phyloP scores from a whole-genome alignment of 2,888 invertebrate species.

The Coenonympha arcania region DNA sequence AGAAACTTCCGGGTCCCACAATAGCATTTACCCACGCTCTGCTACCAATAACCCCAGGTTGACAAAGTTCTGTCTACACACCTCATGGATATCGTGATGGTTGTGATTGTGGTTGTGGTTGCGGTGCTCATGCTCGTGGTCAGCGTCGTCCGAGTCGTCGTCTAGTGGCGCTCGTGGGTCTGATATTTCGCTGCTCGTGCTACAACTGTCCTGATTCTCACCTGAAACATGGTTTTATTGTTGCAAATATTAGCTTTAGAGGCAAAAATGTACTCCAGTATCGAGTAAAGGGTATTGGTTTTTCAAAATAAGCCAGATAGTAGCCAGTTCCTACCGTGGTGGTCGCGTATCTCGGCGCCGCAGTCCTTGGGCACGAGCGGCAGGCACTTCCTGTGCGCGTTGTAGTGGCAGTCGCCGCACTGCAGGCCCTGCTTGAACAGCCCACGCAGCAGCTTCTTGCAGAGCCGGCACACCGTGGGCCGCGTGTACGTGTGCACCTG shows the following conservation, averaged over 20 bases:
- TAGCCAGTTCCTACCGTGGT: constrained; percentile 65
- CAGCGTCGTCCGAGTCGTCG: constrained; percentile 38
- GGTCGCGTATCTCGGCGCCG: constrained; percentile 79
- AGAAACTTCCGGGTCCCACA: too few relatives aligned
- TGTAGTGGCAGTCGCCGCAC: constrained; percentile 97
- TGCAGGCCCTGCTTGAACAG: constrained; percentile 97
- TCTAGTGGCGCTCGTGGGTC: constrained; percentile 55
- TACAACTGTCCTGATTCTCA: constrained; percentile 72
- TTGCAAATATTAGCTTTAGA: too few relatives aligned
- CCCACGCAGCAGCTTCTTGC: constrained; percentile 95
- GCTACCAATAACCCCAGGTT: too few relatives aligned
- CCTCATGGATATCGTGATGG: constrained; percentile 2
- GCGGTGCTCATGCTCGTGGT: constrained; percentile 31
- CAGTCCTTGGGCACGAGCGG: constrained; percentile 93
- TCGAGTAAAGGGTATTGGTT: too few relatives aligned
- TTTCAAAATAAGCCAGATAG: too few relatives aligned
- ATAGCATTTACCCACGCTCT: too few relatives aligned
- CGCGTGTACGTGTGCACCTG: constrained; percentile 96
- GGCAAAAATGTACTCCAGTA: too few relatives aligned
- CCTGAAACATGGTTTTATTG: too few relatives aligned
- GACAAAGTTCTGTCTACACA: too few relatives aligned
- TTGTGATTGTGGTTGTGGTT: constrained; percentile 22
- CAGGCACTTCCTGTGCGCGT: constrained; percentile 95
- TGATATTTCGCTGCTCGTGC: constrained; percentile 68
- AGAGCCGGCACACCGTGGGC: constrained; percentile 96